Conservation (phyloP, 2,888 invertebrate genomes). For the Caenorhabditis sp. region DNA sequence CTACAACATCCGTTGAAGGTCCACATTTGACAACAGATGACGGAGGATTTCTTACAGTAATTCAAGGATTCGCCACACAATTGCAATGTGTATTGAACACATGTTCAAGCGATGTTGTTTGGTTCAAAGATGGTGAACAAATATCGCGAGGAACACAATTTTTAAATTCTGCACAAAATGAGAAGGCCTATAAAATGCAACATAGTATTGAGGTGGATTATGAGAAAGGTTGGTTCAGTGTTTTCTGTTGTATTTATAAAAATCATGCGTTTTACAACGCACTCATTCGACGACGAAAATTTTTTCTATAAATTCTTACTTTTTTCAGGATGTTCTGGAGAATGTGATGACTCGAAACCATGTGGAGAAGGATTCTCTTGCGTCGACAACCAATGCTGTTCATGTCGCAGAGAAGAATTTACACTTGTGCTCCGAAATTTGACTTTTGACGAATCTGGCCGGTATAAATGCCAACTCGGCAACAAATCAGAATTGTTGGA, state of each 20-base stretch:
- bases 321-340: conserved; percentile 44
- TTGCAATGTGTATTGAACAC: conserved; percentile 64
- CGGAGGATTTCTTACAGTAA: conserved; percentile 60
- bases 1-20: no score
- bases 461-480: conserved; percentile 64
- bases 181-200: conserved; percentile 58
- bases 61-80: conserved; percentile 67
- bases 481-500: conserved; percentile 64
- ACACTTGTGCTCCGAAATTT: conserved; percentile 65
- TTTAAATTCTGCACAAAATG: conserved; percentile 47
- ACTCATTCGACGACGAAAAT: no score
- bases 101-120: conserved; percentile 55
- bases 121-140: conserved; percentile 67
- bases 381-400: conserved; percentile 57
- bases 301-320: no score
- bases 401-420: conserved; percentile 62
- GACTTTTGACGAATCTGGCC: conserved; percentile 64
- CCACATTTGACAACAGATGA: conserved; percentile 52
- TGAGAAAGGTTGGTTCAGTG: conserved; percentile 48
- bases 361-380: conserved; percentile 47
- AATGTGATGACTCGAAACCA: conserved; percentile 48
- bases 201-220: conserved; percentile 53
- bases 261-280: no score
- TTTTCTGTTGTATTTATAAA: no score
- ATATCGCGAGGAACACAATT: conserved; percentile 65